Evolutionary conservation across 2,888 invertebrate genomes (phyloP), one percentile per base, ranked within the genome.

Genomic region (Chaetoderma sp.): DNA sequence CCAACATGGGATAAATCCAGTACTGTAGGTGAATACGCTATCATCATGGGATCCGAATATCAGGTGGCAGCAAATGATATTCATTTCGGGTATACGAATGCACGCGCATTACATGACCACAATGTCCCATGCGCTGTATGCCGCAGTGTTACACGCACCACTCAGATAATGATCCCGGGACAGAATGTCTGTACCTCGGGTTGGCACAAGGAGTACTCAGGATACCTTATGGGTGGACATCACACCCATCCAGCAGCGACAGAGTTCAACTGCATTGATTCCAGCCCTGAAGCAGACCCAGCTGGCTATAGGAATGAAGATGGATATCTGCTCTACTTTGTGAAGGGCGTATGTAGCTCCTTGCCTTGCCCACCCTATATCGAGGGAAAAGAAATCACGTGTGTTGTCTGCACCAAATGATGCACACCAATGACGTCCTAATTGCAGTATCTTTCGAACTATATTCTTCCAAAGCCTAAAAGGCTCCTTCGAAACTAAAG

Each of bases 291-390:
- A 58, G 63, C 65, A 1, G 59, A 66, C 18, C 45, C 55, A 0
- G 68, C 66, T 0, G 71, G 72, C 0, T 62, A 57, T 21, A 23
- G 55, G 13, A 50, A 66, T 50, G 49, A 71, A 18, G 47, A 74
- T 30, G 69, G 68, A 1, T 45, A 60, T 18, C 45, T 73, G 18
- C 42, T 75, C 8, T 71, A 73, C 62, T 13, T 44, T 6, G 72
- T 72, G 8, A 67, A 69, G 30, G 69, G 57, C 10, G 33, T 36
- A 27, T 76, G 76, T 64, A 75, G 76, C 4, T 67, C 74, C 5
- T 60, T 76, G n/a, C 71, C 71, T 16, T 76, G 76, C 58, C 72
- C 73, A 1, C 67, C 63, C 1, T 76, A 75, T 54, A 60, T 65
- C 0, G 44, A 63, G 6, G 74, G 71, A 16, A 56, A 60, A 44